A percentile compares a stretch with the other conserved stretches of the same genome.
Evolutionary conservation across 2,113 vertebrate species (phyloP).

Genomic region (Psammodynastes pulverulentus): DNA sequence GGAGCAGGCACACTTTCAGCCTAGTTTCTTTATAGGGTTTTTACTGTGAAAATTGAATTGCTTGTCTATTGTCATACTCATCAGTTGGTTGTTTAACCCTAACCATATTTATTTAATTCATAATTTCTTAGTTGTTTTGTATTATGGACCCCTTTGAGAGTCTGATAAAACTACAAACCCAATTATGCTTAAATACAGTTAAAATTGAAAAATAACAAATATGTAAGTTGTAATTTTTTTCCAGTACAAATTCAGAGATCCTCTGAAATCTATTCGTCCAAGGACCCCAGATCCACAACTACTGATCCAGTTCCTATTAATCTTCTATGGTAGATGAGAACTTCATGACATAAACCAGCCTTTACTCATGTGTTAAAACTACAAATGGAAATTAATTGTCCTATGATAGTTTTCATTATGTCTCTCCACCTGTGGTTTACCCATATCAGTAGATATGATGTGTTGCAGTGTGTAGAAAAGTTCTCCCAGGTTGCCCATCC

Average conservation of each 20-base stretch:
- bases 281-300: not conserved
- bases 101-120: not conserved
- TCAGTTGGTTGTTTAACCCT: not conserved
- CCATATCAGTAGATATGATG: not conserved
- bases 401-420: not conserved
- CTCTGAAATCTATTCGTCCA: not conserved
- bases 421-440: not conserved
- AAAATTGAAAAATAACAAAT: not conserved
- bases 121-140: not conserved
- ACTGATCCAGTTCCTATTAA: not conserved
- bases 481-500: not conserved
- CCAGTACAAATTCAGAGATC: not conserved
- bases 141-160: not conserved
- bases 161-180: not conserved
- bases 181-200: not conserved
- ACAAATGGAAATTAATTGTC: not conserved
- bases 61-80: no score
- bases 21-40: not conserved
- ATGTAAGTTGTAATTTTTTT: not conserved
- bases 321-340: not conserved
- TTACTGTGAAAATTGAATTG: not conserved
- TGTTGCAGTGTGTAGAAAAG: not conserved
- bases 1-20: not conserved
- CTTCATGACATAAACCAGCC: not conserved
- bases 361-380: not conserved